Percentiles rank a stretch among this genome's conserved stretches.
These are phyloP conservation scores for Nycticebus coucang DNA, from an alignment of 2,113 vertebrate species.

Conservation along the genomic window DNA sequence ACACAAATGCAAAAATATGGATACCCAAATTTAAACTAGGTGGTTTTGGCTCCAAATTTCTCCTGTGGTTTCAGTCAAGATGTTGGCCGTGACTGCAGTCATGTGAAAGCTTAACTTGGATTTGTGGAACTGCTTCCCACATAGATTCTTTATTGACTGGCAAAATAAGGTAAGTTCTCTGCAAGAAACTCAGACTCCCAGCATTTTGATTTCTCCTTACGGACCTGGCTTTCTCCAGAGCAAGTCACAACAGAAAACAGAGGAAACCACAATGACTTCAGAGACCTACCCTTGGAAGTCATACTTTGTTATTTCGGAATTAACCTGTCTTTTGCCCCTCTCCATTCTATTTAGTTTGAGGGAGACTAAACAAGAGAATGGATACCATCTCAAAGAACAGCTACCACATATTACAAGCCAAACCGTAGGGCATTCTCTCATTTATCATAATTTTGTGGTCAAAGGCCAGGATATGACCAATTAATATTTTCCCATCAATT, in stretches of 20 bases:
- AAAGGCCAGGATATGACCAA: not conserved
- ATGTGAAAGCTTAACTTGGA: not conserved
- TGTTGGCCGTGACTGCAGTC: not conserved
- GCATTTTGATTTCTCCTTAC: not conserved
- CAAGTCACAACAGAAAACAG: not conserved
- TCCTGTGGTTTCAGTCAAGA: not conserved
- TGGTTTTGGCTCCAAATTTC: not conserved
- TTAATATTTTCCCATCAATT: not conserved
- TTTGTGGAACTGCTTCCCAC: not conserved
- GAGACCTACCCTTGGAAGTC: not conserved
- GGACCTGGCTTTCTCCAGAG: not conserved
- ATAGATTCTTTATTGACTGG: not conserved
- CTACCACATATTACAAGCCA: not conserved
- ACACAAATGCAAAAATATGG: not conserved
- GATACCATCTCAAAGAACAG: not conserved
- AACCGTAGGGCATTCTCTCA: not conserved
- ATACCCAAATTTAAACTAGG: not conserved
- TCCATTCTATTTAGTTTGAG: not conserved
- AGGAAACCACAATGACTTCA: not conserved
- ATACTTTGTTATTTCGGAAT: not conserved
- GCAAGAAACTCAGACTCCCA: not conserved
- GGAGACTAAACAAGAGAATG: not conserved
- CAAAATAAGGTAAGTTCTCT: not conserved
- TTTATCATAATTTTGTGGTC: not conserved
- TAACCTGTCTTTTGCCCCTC: not conserved